Base-by-base conservation (phyloP, 2,797 vertebrate genomes). In the Sternotherus odoratus region DNA sequence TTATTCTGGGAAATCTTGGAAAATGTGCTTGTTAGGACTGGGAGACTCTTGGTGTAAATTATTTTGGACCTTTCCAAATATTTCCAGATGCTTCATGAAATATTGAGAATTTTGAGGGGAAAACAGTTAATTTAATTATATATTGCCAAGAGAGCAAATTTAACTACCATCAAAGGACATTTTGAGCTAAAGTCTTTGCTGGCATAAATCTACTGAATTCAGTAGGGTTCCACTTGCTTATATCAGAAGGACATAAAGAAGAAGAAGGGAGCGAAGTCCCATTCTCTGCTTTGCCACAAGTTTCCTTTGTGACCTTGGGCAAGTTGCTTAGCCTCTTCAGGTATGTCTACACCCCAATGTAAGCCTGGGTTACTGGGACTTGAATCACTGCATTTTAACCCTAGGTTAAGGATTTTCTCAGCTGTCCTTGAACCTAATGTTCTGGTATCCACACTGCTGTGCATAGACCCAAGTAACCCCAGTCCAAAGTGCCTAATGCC, bases 1-100 rank as follows among this genome's bases (percentile, higher is more conserved):
- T 84, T 95, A 57, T 90, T 94, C 83, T 85, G 63, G 81, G 86
- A 95, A 94, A 91, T 88, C 86, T 79, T 87, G 60, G 84, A 89
- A 74, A 33, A 77, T 54, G 51, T 78, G 66, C 90, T 93, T 93
- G 46, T 91, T 94, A 90, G 79, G 89, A 92, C 84, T 83, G 82
- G 92, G 89, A 91, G 90, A 88, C 82, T 93, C 95, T 92, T 87
- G 94, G 81, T 95, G 95, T 77, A 2, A 56, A 91, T 92, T 93
- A 81, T 80, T 96, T 74, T 94, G 66, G 78, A 83, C 53, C 60
- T 93, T 88, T 54, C 79, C 74, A 77, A 93, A 96, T 74, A n/a
- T 83, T 92, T 23, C 16, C 69, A 94, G 43, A 30, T 82, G 49
- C 66, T 94, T 92, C 75, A 66, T 91, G 72, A 84, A 78, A 95